Conservation (phyloP, 2,888 invertebrate species). For the Diabrotica balteata region DNA sequence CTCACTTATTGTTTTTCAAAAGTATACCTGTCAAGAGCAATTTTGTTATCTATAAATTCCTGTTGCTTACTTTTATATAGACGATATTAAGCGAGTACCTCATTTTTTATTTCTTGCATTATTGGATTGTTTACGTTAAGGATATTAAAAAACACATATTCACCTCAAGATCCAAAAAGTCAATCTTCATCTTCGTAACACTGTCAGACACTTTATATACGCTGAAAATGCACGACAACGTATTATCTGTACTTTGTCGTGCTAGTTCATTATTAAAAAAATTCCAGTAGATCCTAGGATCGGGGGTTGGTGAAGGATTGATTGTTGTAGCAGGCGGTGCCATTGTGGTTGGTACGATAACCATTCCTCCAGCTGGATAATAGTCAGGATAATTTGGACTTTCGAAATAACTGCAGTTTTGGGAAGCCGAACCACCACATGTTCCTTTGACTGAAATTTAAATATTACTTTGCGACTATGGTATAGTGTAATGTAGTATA, state of each 20-base stretch:
- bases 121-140: too few species aligned
- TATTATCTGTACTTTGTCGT: conserved; percentile 55
- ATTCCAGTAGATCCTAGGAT: conserved; percentile 45
- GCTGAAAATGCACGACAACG: conserved; percentile 70
- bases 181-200: conserved; percentile 73
- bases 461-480: not conserved
- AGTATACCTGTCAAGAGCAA: too few species aligned
- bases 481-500: too few species aligned
- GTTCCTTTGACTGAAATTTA: conserved; percentile 67
- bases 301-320: conserved; percentile 47
- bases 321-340: conserved; percentile 37
- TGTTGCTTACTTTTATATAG: too few species aligned
- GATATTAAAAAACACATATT: conserved; percentile 25
- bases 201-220: conserved; percentile 68
- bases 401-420: conserved; percentile 74
- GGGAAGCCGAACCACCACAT: conserved; percentile 71
- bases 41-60: too few species aligned
- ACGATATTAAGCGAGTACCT: too few species aligned
- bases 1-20: too few species aligned
- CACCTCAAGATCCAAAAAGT: conserved; percentile 76
- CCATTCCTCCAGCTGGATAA: conserved; percentile 51
- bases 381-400: conserved; percentile 72
- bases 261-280: conserved; percentile 28
- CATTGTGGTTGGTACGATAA: conserved; percentile 45
- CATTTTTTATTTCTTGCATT: too few species aligned